Evolutionary conservation across 2,113 vertebrate genomes (phyloP).

Genomic region (Pseudorasbora parva): DNA sequence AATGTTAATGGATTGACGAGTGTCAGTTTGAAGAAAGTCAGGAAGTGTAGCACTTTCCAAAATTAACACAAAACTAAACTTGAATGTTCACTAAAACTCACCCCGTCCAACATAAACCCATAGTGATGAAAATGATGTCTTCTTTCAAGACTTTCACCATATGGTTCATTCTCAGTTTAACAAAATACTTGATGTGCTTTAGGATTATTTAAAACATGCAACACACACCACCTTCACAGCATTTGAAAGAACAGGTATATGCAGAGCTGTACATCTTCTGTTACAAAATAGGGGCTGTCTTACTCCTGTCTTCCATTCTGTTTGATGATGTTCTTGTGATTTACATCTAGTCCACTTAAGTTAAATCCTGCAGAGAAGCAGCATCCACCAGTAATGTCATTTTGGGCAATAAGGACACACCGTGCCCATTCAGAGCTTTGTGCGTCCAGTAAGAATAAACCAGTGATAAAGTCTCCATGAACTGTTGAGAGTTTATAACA

Average conservation of each 20-base stretch:
- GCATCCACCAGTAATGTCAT: conserved; percentile 4
- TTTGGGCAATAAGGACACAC: not conserved
- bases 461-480: not conserved
- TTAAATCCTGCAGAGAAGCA: conserved; percentile 22
- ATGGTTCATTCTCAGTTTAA: conserved; percentile 5
- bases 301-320: conserved; percentile 6
- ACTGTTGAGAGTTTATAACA: conserved; percentile 25
- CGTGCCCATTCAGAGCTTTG: conserved; percentile 2
- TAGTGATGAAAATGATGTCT: too few relatives aligned
- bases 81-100: not conserved
- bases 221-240: conserved; percentile 37
- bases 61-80: not conserved
- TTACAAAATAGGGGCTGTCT: not conserved
- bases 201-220: conserved; percentile 19
- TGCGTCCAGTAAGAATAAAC: conserved; percentile 26
- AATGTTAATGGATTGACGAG: not conserved
- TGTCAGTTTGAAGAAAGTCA: not conserved
- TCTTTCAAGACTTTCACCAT: not conserved
- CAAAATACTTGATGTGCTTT: conserved; percentile 32
- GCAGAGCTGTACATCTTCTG: not conserved
- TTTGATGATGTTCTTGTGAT: not conserved
- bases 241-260: conserved; percentile 20
- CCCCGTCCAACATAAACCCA: not conserved
- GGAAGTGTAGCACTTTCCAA: not conserved
- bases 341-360: not conserved